Base-by-base conservation (phyloP, 2,797 vertebrate species). In the Synanceia verrucosa region DNA sequence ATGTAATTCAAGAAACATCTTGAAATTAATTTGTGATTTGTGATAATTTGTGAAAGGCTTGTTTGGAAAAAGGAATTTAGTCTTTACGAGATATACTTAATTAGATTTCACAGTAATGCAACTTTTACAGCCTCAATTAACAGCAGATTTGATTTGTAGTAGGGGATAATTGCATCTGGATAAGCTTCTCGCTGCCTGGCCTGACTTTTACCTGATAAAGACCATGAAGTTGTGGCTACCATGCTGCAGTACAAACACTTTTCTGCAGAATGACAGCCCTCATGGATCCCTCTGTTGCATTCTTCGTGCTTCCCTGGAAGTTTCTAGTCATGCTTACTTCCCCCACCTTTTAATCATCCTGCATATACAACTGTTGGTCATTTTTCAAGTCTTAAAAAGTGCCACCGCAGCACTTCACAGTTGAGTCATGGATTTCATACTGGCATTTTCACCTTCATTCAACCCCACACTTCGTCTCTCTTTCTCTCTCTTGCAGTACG, bases 91-190 rank as follows among this genome's bases (percentile, higher is more conserved):
- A 90, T 85, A 74, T 76, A 74, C 86, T 86, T 89, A 89, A 91
- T 92, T 89, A 88, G 83, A 88, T 90, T 85, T 89, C 82, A 78
- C 83, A 86, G 66, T 84, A 91, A 90, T 87, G 83, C 81, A 87
- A 86, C 74, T 90, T 90, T 88, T 86, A 89, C 58, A 85, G 96
- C 95, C n/a, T 95, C 96, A 95, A 86, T 81, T 88, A 88, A 83
- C 72, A 84, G 73, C 53, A 72, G 58, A 84, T 83, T 88, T 86
- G 81, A 87, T 91, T 90, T 90, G 81, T 76, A 77, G 86, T 79
- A 78, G 60, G 61, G 83, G 75, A 76, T 91, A 76, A 86, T 89
- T 89, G 81, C 80, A 48, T 85, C 44, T 18, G 29, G 65, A 82
- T 79, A 82, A 77, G 60, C 34, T 41, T 74, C 82, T 72, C 66